Evolutionary conservation across 2,797 vertebrate genomes (phyloP), one percentile per base, ranked within the genome.

Genomic region (Cottoperca gobio): DNA sequence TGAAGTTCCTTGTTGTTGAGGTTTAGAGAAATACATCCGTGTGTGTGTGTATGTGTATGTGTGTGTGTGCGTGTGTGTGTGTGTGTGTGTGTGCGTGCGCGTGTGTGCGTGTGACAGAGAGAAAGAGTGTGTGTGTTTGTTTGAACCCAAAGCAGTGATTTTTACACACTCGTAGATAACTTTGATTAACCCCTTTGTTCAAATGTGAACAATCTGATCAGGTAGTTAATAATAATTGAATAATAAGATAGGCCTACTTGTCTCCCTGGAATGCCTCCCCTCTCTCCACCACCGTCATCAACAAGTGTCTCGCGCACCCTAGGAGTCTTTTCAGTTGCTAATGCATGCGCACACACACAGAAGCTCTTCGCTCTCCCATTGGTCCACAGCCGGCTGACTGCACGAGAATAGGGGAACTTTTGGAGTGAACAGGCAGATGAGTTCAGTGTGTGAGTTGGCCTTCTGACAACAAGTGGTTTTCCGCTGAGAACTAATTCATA

Each of bases 251-350:
- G 31, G 43, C 43, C 19, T 39, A 33, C 43, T 62, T 13, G 43
- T 55, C 43, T 64, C 21, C 4, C 6, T 19, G 26, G 28, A 53
- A 28, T 39, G 48, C 48, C 24, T 37, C 35, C 35, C 28, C 24
- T 12, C 31, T 39, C 70, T n/a, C 74, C n/a, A 9, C 68, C 60
- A 73, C 81, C 80, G 75, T 55, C 81, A 82, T 86, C 90, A 93
- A 92, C 91, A 92, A 93, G 90, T 87, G 81, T 77, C 78, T 81
- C 73, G 67, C 73, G 76, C 87, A 49, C 74, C 12, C 60, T 43
- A 50, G 59, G 79, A 86, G 79, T 23, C 87, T 63, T 82, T 93
- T 92, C 88, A 91, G 7, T 93, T 94, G 94, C 88, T 92, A 95
- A 95, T 94, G 70, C 53, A 39, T 45, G 79, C 69, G 79, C 86